Percentiles rank a stretch among this genome's conserved stretches.
phyloP scores from a whole-genome alignment of 2,888 invertebrate genomes.

The Himalopsyche anomala region DNA sequence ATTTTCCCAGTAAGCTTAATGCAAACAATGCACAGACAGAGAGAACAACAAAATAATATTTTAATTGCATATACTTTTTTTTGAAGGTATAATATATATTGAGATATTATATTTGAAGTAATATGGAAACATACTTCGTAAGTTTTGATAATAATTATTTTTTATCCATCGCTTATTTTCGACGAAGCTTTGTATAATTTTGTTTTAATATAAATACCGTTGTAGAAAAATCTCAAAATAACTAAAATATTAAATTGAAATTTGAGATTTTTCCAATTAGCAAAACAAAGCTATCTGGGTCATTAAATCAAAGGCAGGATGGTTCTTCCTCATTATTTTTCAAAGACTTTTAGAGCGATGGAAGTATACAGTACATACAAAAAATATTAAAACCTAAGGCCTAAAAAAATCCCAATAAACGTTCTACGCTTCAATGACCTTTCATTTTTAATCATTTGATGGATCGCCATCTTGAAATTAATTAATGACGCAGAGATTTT shows the following conservation, averaged over 20 bases:
- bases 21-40: no score
- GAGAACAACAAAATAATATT: no score
- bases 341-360: not conserved
- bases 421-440: slow-evolving; percentile 33
- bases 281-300: slow-evolving; percentile 25
- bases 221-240: no score
- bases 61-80: no score
- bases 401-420: slow-evolving; percentile 21
- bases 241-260: not conserved
- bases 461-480: slow-evolving; percentile 44
- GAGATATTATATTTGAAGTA: no score
- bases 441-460: slow-evolving; percentile 48
- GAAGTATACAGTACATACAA: not conserved
- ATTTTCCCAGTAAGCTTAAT: no score
- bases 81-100: no score
- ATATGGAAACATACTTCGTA: no score
- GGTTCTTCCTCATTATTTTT: slow-evolving; percentile 19
- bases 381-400: not conserved
- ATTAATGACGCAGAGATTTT: slow-evolving; percentile 11
- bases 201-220: no score
- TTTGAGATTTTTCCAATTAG: slow-evolving; percentile 37
- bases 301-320: slow-evolving; percentile 25
- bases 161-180: no score
- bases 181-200: no score
- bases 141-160: no score